Evolutionary conservation across 2,888 invertebrate species (phyloP).

Genomic region (Cerastis rubricosa): DNA sequence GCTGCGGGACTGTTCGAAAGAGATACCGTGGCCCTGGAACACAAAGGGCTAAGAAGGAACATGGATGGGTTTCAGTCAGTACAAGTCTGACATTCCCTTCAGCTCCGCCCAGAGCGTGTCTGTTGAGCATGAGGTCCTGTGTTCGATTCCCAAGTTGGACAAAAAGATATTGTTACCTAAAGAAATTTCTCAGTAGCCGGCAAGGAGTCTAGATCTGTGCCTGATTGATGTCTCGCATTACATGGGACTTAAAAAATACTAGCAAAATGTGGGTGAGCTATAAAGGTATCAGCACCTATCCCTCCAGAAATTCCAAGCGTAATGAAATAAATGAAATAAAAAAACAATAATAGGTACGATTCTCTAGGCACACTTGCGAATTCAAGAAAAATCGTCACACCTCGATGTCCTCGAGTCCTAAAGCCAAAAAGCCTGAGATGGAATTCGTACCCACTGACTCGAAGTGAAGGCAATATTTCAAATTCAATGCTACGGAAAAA

Average conservation of each 20-base stretch:
- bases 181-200: too few relatives aligned
- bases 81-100: too few relatives aligned
- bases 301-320: too few relatives aligned
- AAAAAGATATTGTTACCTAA: not conserved
- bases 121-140: not conserved
- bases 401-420: slow-evolving; percentile 1
- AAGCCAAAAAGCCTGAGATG: slow-evolving; percentile 22
- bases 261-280: not conserved
- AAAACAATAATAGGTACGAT: not conserved
- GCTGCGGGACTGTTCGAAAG: too few relatives aligned
- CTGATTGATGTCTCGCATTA: too few relatives aligned
- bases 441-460: slow-evolving; percentile 40
- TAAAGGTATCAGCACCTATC: too few relatives aligned
- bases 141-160: not conserved
- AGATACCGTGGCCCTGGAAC: too few relatives aligned
- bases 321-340: not conserved
- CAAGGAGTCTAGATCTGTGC: too few relatives aligned
- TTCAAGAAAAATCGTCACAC: not conserved
- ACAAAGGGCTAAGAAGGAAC: too few relatives aligned
- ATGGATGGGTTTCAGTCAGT: too few relatives aligned
- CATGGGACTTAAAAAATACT: not conserved
- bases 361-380: not conserved
- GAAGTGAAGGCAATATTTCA: slow-evolving; percentile 59
- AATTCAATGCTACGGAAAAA: slow-evolving; percentile 64
- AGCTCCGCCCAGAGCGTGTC: too few relatives aligned